Evolutionary conservation across 2,797 vertebrate species (phyloP), one percentile per base, ranked within the genome.

Genomic region (Masticophis lateralis): DNA sequence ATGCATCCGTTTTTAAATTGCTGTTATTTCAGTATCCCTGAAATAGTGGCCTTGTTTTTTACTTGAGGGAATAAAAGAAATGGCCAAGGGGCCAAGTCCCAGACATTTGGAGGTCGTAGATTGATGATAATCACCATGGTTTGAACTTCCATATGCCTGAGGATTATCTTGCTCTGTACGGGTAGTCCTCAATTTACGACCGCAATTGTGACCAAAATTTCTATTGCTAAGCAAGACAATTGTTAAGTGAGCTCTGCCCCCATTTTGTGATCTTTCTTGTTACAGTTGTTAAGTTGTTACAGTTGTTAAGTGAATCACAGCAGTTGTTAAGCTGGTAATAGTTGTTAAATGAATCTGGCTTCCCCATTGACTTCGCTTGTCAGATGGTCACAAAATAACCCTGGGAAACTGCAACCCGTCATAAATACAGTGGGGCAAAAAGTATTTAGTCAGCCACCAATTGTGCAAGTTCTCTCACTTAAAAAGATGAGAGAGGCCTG

Each of bases 1-100:
- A 89, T 47, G 51, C 69, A 5, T 18, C 87, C 9, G 5, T 93
- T 91, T 89, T 91, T 86, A 86, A 91, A 47, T 91, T 89, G 90
- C 63, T 88, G 86, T 20, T 91, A 37, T 89, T 86, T 57, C 59
- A 66, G 57, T 32, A 91, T 51, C 47, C 63, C 10, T 63, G 69
- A 51, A 93, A 37, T 37, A 47, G 37, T 61, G 88, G 37, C 27
- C 28, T 37, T 10, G 13, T 61, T 43, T 87, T 90, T 43, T 16
- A 37, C 4, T 22, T 69, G 25, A 32, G 59, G 14, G 55, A 8
- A 59, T 22, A 1, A n/a, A 59, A 27, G 66, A 43, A 37, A 43
- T 69, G 60, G 59, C 25, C 47, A 51, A 55, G 12, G n/a, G 74
- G 4, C 47, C 4, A 9, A 20, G 43, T 5, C n/a, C n/a, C 32